Conservation (phyloP, 1,140 invertebrate species). For the Drosophila bipectinata region DNA sequence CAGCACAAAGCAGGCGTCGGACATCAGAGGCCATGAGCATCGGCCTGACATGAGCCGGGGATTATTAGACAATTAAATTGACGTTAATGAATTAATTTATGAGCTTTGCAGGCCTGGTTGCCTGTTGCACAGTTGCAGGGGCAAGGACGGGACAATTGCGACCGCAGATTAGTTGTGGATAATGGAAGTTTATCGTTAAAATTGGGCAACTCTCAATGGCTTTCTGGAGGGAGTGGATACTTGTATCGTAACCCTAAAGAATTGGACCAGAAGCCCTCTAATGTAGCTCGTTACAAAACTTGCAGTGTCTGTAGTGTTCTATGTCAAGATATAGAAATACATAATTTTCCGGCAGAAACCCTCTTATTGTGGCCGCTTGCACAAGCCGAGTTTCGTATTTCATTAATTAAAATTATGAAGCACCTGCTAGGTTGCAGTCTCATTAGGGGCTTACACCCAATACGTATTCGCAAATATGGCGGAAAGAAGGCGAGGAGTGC, state of each 20-base stretch:
- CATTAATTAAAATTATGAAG: conserved; percentile 77
- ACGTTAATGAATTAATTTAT: conserved; percentile 81
- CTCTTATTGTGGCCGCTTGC: conserved; percentile 24
- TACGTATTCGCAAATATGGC: background rate
- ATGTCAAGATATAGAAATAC: too few species aligned
- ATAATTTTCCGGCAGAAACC: conserved; percentile 2
- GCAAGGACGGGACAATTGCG: conserved; percentile 43
- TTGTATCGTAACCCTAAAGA: background rate
- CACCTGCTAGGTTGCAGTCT: conserved; percentile 64
- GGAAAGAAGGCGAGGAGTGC: background rate
- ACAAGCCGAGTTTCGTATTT: conserved; percentile 71
- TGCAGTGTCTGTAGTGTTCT: too few species aligned
- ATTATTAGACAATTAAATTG: conserved; percentile 77
- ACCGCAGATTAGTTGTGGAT: conserved; percentile 31
- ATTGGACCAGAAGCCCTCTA: too few species aligned
- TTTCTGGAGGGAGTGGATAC: background rate
- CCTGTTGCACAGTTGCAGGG: conserved; percentile 53
- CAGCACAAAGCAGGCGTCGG: conserved; percentile 32
- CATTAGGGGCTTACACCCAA: conserved; percentile 50
- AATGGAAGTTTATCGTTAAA: conserved; percentile 36
- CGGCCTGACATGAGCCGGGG: conserved; percentile 33
- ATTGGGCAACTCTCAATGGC: background rate
- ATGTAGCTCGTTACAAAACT: too few species aligned
- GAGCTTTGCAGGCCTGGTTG: conserved; percentile 49
- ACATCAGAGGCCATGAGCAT: conserved; percentile 27